Conservation (phyloP, 2,888 invertebrate species). For the Xestia xanthographa region DNA sequence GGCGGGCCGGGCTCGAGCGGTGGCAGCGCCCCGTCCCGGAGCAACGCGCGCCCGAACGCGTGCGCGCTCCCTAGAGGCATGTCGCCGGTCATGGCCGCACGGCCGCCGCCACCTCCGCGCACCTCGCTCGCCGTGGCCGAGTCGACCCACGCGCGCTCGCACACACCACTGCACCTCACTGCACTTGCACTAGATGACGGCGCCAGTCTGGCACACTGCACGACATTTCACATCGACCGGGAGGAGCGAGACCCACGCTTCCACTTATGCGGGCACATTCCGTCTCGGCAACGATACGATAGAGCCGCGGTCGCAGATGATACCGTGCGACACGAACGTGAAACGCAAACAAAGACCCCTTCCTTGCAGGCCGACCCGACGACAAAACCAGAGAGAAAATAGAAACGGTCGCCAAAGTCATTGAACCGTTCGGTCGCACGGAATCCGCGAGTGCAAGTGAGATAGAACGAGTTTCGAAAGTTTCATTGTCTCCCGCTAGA, state of each 20-base stretch:
- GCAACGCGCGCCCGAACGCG: constrained; percentile 89
- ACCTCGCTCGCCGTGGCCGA: constrained; percentile 88
- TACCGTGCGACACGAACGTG: constrained; percentile 89
- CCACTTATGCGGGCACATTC: constrained; percentile 89
- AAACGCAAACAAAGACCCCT: constrained; percentile 90
- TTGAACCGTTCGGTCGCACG: constrained; percentile 88
- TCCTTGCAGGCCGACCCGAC: constrained; percentile 85
- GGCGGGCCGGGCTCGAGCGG: constrained; percentile 88
- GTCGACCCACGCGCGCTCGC: constrained; percentile 86
- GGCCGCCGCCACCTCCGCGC: constrained; percentile 87
- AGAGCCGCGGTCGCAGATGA: constrained; percentile 83
- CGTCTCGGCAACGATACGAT: constrained; percentile 87
- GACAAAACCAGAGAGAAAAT: constrained; percentile 90
- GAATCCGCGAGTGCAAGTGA: constrained; percentile 84
- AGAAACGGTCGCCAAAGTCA: constrained; percentile 90
- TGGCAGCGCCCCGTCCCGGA: constrained; percentile 88
- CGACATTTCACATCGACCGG: constrained; percentile 88
- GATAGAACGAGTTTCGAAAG: constrained; percentile 71
- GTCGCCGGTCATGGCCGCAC: constrained; percentile 90
- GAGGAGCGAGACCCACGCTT: constrained; percentile 89
- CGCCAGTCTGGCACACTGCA: constrained; percentile 88
- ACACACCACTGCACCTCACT: constrained; percentile 89
- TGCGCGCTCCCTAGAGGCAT: constrained; percentile 90
- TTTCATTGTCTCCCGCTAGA: constrained; percentile 72
- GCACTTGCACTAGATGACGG: constrained; percentile 88